phyloP scores from a whole-genome alignment of 2,113 vertebrate genomes.

The Mionectes macconnelli region DNA sequence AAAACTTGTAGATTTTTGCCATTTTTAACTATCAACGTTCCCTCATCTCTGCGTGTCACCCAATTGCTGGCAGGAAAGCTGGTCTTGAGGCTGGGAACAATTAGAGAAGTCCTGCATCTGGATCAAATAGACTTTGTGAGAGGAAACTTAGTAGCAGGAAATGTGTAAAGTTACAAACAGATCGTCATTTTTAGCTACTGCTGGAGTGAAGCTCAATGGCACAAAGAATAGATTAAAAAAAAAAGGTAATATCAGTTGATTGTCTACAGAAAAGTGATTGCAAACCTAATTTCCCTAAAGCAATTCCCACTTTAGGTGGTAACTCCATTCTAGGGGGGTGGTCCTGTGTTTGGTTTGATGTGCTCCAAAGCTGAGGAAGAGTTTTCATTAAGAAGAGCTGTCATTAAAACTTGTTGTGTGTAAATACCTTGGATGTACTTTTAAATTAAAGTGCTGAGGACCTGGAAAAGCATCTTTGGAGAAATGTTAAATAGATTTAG shows the following conservation, averaged over 20 bases:
- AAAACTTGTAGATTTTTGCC: not conserved
- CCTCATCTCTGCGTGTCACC: not conserved
- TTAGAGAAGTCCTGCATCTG: not conserved
- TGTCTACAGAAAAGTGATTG: not conserved
- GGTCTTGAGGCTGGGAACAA: not conserved
- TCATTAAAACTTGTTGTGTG: not conserved
- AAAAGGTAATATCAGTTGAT: not conserved
- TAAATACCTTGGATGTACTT: not conserved
- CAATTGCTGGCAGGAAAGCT: not conserved
- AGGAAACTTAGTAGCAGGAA: conserved; percentile 1
- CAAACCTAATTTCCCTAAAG: not conserved
- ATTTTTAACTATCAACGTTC: not conserved
- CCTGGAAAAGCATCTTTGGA: not conserved
- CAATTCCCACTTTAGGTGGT: not conserved
- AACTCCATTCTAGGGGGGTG: not conserved
- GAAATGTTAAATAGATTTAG: not conserved
- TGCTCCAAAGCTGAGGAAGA: not conserved
- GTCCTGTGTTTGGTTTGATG: not conserved
- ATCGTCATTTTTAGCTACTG: not conserved
- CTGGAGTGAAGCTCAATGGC: not conserved
- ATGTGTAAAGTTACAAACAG: conserved; percentile 18
- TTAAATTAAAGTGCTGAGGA: not conserved
- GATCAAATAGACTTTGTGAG: not conserved
- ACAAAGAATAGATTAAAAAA: not conserved
- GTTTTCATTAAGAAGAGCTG: not conserved